Evolutionary conservation across 2,888 invertebrate genomes (phyloP).

Genomic region (Sarcophaga rosellei): DNA sequence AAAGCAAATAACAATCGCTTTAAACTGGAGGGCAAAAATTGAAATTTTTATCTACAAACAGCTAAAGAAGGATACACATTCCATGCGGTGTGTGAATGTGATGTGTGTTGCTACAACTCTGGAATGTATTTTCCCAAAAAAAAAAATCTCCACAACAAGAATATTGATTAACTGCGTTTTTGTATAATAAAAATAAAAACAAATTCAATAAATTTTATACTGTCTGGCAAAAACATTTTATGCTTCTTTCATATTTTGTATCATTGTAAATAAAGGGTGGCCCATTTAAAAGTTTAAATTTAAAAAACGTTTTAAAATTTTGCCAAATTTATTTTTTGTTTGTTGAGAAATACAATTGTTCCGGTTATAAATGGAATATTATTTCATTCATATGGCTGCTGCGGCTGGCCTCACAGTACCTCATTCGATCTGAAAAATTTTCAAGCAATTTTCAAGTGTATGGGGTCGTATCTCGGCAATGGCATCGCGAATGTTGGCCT

Average conservation of each 20-base stretch:
- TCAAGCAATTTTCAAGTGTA: no score
- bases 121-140: background rate
- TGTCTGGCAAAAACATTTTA: constrained; percentile 44
- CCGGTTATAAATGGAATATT: no score
- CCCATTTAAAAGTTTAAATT: no score
- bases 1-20: background rate
- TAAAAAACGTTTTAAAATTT: no score
- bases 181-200: constrained; percentile 47
- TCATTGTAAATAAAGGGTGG: constrained; percentile 4
- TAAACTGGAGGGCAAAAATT: background rate
- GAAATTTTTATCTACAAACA: constrained; percentile 25
- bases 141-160: background rate
- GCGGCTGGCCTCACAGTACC: no score
- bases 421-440: no score
- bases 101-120: constrained; percentile 21
- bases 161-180: constrained; percentile 60
- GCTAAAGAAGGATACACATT: constrained; percentile 49
- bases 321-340: no score
- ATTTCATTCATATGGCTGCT: no score
- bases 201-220: constrained; percentile 56
- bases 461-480: no score
- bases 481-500: no score
- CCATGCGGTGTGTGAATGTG: constrained; percentile 37
- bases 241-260: no score
- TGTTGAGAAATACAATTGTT: no score